phyloP scores from a whole-genome alignment of 2,888 invertebrate genomes.

The Argyra leucocephala region DNA sequence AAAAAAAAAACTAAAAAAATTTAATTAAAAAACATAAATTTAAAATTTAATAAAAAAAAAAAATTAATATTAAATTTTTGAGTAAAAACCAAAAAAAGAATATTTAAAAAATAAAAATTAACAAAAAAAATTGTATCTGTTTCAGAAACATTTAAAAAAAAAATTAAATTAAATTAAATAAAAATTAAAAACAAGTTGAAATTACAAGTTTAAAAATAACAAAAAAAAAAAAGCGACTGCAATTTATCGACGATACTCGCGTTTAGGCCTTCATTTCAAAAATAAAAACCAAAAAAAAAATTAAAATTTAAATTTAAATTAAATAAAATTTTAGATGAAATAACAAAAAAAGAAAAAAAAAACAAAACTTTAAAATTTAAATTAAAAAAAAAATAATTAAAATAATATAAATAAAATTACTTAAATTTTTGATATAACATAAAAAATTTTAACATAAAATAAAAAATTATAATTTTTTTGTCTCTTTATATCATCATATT shows the following conservation, averaged over 20 bases:
- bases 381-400: conserved; percentile 22
- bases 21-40: conserved; percentile 23
- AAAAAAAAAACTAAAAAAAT: conserved; percentile 23
- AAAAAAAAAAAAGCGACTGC: conserved; percentile 41
- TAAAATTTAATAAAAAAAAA: conserved; percentile 13
- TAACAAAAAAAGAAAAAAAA: conserved; percentile 26
- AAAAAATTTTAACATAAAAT: conserved; percentile 13
- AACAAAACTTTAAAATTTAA: conserved; percentile 24
- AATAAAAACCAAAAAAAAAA: conserved; percentile 47
- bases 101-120: background rate
- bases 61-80: conserved; percentile 9
- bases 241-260: conserved; percentile 54
- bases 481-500: conserved; percentile 23
- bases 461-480: conserved; percentile 24
- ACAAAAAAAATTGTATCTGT: background rate
- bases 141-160: background rate
- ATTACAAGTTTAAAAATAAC: conserved; percentile 17
- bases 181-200: conserved; percentile 12
- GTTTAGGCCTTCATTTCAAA: conserved; percentile 60
- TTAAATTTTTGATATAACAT: conserved; percentile 18
- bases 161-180: background rate
- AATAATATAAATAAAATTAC: conserved; percentile 17
- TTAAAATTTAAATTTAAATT: conserved; percentile 43
- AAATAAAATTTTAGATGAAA: conserved; percentile 39
- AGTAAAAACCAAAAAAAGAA: conserved; percentile 12